Evolutionary conservation across 2,113 vertebrate species (phyloP), one percentile per base, ranked within the genome.

Genomic region (Plectropomus leopardus): DNA sequence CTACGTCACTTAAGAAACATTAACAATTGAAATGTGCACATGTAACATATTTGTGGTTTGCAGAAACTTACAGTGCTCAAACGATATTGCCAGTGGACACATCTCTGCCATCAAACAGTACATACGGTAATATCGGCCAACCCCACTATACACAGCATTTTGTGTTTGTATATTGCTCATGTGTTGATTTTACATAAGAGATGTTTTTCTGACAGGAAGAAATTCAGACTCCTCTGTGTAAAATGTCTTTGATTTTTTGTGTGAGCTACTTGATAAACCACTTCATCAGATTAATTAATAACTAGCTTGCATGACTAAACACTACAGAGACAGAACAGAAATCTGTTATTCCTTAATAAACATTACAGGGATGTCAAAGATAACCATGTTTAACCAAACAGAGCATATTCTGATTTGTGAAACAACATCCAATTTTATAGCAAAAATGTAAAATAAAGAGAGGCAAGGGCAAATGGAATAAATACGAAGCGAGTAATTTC

Each of bases 221-320:
- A 57, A 17, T 59, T 60, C 44, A 72, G 14, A 55, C 24, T 30
- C 17, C 5, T 14, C 2, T 34, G 30, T 60, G 55, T 60, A 26
- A 72, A 48, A 36, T 48, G 24, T 34, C 32, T 30, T 21, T 13
- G 15, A 2, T 15, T 57, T 4, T 71, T n/a, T 28, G 2, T 34
- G 4, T 48, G 14, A 23, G 19, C 34, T n/a, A 28, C 26, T 67
- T 51, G 19, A 42, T 24, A 17, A 64, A 32, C 8, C 6, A 7
- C 16, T 28, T 14, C 28, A 21, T 61, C 24, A n/a, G 26, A 73
- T 54, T 17, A 30, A 75, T 63, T 17, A 30, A 75, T 63, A 7
- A 67, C 71, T 30, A 59, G 55, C 66, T 32, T 23, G 16, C 2
- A 9, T 57, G 19, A 76, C 66, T 60, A 48, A 28, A 54, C 17